phyloP scores from a whole-genome alignment of 2,888 invertebrate species.

The Copidosoma aretas region DNA sequence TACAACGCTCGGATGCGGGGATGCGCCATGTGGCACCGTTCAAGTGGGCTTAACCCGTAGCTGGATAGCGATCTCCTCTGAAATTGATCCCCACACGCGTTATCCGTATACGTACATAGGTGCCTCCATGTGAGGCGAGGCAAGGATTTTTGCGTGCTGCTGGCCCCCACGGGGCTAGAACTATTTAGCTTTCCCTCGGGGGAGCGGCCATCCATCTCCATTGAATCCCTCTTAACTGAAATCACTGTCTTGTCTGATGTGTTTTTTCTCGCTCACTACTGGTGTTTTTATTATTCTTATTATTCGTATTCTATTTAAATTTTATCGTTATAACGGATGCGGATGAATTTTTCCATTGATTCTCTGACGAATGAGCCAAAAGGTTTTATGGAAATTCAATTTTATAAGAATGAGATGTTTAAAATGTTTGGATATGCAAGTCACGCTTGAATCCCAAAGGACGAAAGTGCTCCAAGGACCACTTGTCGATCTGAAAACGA shows the following conservation, averaged over 20 bases:
- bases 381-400: no score
- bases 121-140: no score
- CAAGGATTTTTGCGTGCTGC: not conserved
- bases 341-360: slow-evolving; percentile 5
- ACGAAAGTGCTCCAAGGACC: slow-evolving; percentile 24
- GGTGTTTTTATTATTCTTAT: slow-evolving; percentile 1
- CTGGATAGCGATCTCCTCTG: slow-evolving; percentile 28
- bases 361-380: not conserved
- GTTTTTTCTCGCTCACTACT: not conserved
- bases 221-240: slow-evolving; percentile 60
- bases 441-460: slow-evolving; percentile 41
- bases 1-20: no score
- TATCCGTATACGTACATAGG: not conserved
- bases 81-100: slow-evolving; percentile 20
- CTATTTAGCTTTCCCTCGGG: slow-evolving; percentile 59
- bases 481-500: slow-evolving; percentile 50
- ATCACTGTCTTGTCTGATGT: slow-evolving; percentile 48
- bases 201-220: slow-evolving; percentile 59
- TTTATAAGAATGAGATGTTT: no score
- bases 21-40: slow-evolving; percentile 58
- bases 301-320: not conserved
- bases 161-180: slow-evolving; percentile 39
- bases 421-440: slow-evolving; percentile 18
- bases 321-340: not conserved
- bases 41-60: slow-evolving; percentile 58